Evolutionary conservation across 2,113 vertebrate species (phyloP).

Genomic region (Syrrhaptes paradoxus): DNA sequence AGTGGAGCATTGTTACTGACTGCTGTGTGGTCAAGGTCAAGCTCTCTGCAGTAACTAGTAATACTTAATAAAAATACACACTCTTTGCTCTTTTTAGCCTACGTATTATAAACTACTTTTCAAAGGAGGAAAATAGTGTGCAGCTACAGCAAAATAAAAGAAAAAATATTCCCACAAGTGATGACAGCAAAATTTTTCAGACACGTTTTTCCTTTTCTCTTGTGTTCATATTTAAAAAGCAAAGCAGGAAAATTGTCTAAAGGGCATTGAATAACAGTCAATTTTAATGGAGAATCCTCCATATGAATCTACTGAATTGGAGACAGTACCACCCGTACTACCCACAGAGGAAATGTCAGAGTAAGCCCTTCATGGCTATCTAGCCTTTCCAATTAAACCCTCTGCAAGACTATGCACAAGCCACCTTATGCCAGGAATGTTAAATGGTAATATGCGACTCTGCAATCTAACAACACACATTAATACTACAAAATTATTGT

Average conservation of each 20-base stretch:
- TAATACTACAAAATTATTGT: conserved; percentile 26
- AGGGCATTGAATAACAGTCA: background rate
- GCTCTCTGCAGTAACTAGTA: background rate
- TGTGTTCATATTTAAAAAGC: background rate
- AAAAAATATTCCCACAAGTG: background rate
- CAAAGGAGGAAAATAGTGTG: background rate
- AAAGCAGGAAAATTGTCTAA: background rate
- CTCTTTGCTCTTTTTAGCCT: background rate
- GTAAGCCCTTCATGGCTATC: background rate
- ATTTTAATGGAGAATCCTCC: background rate
- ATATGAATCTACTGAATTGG: background rate
- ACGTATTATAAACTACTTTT: background rate
- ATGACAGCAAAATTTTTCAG: background rate
- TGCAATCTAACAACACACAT: background rate
- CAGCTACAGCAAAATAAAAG: background rate
- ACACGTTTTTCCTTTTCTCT: background rate
- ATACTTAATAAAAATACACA: background rate
- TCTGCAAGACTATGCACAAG: background rate
- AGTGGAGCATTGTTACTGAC: background rate
- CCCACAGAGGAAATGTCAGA: background rate
- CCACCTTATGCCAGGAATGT: background rate
- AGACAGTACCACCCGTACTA: background rate
- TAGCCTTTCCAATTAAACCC: background rate
- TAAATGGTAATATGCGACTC: background rate
- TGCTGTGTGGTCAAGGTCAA: background rate